Conservation (phyloP, 2,113 vertebrate genomes). For the Engystomops pustulosus region DNA sequence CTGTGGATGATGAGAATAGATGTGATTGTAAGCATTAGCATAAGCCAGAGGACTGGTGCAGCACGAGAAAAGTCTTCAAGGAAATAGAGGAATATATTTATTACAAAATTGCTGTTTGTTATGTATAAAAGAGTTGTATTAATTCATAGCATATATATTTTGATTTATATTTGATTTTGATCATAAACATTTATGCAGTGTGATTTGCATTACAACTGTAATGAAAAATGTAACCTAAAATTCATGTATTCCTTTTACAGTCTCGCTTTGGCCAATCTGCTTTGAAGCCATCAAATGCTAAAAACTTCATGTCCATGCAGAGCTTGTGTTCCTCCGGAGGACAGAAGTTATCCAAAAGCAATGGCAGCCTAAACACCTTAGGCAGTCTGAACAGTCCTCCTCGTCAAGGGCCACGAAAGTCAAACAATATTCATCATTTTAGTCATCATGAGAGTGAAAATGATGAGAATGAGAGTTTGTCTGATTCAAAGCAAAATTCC, state of each 20-base stretch:
- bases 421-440: slow-evolving; percentile 72
- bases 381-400: slow-evolving; percentile 76
- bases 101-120: too few species aligned
- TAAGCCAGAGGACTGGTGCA: too few species aligned
- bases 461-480: slow-evolving; percentile 77
- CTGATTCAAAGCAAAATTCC: slow-evolving; percentile 88
- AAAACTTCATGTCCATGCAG: slow-evolving; percentile 93
- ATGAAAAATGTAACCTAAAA: background rate
- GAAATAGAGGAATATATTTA: too few species aligned
- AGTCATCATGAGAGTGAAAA: slow-evolving; percentile 73
- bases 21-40: too few species aligned
- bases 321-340: slow-evolving; percentile 86
- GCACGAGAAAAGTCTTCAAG: too few species aligned
- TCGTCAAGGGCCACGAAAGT: slow-evolving; percentile 70
- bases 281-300: slow-evolving; percentile 87
- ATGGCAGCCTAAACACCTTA: slow-evolving; percentile 83
- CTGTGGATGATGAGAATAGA: too few species aligned
- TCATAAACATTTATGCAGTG: too few species aligned
- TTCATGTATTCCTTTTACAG: slow-evolving; percentile 6
- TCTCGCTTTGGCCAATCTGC: slow-evolving; percentile 83
- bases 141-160: too few species aligned
- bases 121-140: too few species aligned
- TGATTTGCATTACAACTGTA: too few species aligned
- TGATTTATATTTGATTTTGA: too few species aligned
- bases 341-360: slow-evolving; percentile 86